A percentile compares a stretch with the other conserved stretches of the same genome.
Evolutionary conservation across 1,140 invertebrate species (phyloP).

Genomic region (Drosophila virilis): DNA sequence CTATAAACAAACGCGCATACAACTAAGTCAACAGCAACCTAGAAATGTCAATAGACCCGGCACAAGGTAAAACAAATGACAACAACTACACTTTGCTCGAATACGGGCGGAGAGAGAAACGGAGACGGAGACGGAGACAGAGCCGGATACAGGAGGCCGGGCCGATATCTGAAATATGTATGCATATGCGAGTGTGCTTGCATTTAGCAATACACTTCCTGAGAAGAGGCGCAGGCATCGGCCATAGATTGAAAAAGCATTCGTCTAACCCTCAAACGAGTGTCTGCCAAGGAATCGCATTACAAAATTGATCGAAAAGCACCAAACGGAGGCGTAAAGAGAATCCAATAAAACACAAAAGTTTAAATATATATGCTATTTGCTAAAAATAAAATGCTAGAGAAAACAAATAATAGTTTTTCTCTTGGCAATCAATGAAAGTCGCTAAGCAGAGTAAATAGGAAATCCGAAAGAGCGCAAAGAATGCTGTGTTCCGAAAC

Average conservation of each 20-base stretch:
- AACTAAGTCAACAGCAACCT: constrained; percentile 30
- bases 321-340: constrained; percentile 14
- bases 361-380: constrained; percentile 44
- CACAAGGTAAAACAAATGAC: constrained; percentile 34
- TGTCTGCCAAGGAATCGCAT: constrained; percentile 36
- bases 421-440: constrained; percentile 22
- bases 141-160: constrained; percentile 6
- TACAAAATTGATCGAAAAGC: constrained; percentile 14
- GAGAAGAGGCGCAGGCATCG: constrained; percentile 7
- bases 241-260: constrained; percentile 20
- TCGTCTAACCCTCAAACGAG: constrained; percentile 17
- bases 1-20: constrained; percentile 11
- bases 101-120: not conserved
- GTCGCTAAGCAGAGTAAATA: constrained; percentile 8
- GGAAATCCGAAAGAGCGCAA: constrained; percentile 19
- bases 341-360: constrained; percentile 42
- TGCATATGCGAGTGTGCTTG: not conserved
- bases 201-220: constrained; percentile 39
- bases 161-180: constrained; percentile 16
- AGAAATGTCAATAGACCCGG: constrained; percentile 46
- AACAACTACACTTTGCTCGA: not conserved
- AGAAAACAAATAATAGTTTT: constrained; percentile 30
- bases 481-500: constrained; percentile 6
- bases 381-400: constrained; percentile 41
- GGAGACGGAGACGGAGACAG: not conserved